Evolutionary conservation across 2,797 vertebrate genomes (phyloP), one percentile per base, ranked within the genome.

Genomic region (Anas flavirostris): DNA sequence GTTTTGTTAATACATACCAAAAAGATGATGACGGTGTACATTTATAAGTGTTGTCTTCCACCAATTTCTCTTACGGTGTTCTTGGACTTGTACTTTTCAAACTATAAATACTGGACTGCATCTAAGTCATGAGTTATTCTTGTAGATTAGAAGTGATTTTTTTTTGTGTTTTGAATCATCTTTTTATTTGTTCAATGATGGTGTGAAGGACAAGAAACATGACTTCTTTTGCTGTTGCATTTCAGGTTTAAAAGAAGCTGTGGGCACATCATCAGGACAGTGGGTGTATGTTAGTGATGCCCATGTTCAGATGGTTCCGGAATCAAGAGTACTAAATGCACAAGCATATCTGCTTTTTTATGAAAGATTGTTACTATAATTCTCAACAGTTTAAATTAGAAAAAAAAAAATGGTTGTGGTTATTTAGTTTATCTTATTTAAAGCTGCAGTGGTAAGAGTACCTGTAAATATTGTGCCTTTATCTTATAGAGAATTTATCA

Each of bases 321-420:
- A 99, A 96, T 99, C 99, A 83, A 98, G 99, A 98, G 99, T 99
- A 62, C 98, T 99, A 77, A 98, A 98, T 98, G 99, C 99, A 98
- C 99, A 99, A 98, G 99, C 99, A 7, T 99, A 99, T 96, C 98
- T 99, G 97, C 99, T 99, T 95, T 99, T 99, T 97, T 99, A 99
- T 91, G 99, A 99, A 98, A 99, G 99, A 97, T 94, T 99, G 86
- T 97, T 98, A 74, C 98, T 98, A 69, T 91, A 95, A 92, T 93
- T 78, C 62, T 93, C 79, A 87, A 19, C 6, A 39, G 16, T 64
- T 78, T 81, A 81, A 85, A 56, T 91, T 73, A 50, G 72, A 48
- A 74, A 50, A 86, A 28, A n/a, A 35, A 37, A 62, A 62, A 86
- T 72, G 43, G 25, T 86, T 88, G 82, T 76, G 62, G 43, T 88